A percentile compares a stretch with the other conserved stretches of the same genome.
These are phyloP conservation scores for Pseudopodoces humilis DNA, from an alignment of 2,113 vertebrate species.

Conservation along the genomic window DNA sequence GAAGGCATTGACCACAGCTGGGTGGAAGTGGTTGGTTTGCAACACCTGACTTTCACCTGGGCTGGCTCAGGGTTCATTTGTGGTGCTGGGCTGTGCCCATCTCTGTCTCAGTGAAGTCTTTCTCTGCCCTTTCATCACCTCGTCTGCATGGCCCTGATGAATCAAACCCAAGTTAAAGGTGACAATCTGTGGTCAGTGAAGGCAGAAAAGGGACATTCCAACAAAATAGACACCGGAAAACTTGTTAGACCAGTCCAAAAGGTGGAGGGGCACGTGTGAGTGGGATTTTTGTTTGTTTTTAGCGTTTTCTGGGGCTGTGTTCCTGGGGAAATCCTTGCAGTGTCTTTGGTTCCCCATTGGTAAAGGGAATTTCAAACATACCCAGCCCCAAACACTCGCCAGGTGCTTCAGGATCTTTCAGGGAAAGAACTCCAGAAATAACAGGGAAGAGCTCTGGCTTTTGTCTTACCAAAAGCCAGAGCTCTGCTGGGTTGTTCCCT, in stretches of 20 bases:
- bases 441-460: not conserved
- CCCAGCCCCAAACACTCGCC: not conserved
- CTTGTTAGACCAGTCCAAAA: not conserved
- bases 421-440: not conserved
- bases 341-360: not conserved
- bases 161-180: not conserved
- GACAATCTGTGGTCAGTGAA: not conserved
- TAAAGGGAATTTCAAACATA: not conserved
- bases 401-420: not conserved
- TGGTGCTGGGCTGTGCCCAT: not conserved
- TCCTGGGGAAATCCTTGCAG: not conserved
- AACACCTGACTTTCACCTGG: not conserved
- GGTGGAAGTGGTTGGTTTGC: not conserved
- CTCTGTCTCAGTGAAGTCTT: not conserved
- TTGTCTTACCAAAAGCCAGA: not conserved
- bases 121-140: not conserved
- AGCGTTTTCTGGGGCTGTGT: not conserved
- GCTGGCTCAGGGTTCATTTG: not conserved
- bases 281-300: not conserved
- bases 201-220: not conserved
- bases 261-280: too few species aligned
- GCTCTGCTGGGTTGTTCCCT: not conserved
- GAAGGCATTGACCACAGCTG: not conserved
- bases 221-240: not conserved
- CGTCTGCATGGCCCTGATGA: not conserved